These are phyloP conservation scores for Pentamera pediparva DNA, from an alignment of 53 echinoderm and acorn worm genomes.

Conservation along the genomic window DNA sequence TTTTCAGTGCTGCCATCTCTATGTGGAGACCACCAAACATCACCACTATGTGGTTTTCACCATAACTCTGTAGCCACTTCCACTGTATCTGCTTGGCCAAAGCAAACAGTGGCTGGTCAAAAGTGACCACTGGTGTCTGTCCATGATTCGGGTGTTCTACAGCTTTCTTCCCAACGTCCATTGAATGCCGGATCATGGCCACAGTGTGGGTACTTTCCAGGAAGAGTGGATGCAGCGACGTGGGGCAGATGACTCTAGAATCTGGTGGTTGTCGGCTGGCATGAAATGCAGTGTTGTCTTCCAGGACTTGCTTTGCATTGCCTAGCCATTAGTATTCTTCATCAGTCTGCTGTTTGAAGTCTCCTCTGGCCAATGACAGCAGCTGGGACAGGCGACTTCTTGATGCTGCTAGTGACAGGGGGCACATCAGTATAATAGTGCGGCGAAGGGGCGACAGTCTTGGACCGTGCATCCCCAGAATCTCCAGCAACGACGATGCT, in stretches of 20 bases:
- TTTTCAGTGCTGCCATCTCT: conserved; percentile 37
- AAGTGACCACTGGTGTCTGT: conserved; percentile 33
- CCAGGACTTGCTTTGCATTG: conserved; percentile 31
- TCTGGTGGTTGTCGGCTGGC: conserved; percentile 23
- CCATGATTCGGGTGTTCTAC: conserved; percentile 35
- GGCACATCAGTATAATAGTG: conserved; percentile 25
- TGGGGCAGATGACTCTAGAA: conserved; percentile 1
- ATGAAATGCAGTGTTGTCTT: conserved; percentile 30
- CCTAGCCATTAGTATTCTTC: conserved; percentile 13
- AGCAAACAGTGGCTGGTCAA: conserved; percentile 28
- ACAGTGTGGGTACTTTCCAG: conserved; percentile 22
- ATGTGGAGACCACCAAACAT: conserved; percentile 29
- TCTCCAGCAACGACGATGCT: conserved; percentile 31
- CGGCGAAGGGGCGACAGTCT: too few relatives aligned
- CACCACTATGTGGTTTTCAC: conserved; percentile 20
- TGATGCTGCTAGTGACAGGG: conserved; percentile 2
- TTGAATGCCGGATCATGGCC: conserved; percentile 50
- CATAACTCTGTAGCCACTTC: conserved; percentile 29
- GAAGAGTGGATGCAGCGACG: conserved; percentile 44
- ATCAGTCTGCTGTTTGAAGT: conserved; percentile 2
- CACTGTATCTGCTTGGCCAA: conserved; percentile 33
- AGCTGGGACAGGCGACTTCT: conserved; percentile 23
- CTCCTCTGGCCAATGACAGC: conserved; percentile 1
- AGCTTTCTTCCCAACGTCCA: conserved; percentile 29
- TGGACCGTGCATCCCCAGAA: conserved; percentile 30